Evolutionary conservation across 2,888 invertebrate species (phyloP), one percentile per base, ranked within the genome.

Genomic region (Synanthedon myopaeformis): DNA sequence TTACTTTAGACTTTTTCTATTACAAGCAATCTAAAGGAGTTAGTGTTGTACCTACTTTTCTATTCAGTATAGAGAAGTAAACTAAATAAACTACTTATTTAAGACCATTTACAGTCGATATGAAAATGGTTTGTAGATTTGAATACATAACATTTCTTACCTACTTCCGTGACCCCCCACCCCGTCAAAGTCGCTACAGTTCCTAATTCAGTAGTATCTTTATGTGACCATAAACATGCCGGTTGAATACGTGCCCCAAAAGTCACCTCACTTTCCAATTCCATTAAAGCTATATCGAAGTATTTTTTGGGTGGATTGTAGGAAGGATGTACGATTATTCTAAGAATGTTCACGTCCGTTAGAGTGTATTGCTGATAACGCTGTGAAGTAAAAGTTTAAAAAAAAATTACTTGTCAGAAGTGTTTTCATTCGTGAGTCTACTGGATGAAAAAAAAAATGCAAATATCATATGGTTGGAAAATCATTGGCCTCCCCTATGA

Each of bases 241-340:
- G 70, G 70, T 23, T 60, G 60, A 3, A 66, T 45, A 12, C 56
- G 49, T 6, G 56, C 52, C 12, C 54, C 54, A 42, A 68, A 65
- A 3, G 41, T 52, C 8, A 66, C 58, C 0, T 56, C 52, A 3
- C 42, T 49, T 3, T 49, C 42, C 11, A 72, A 35, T 54, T 67
- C 62, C 14, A 71, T 58, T 4, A 71, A 54, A 1, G 69, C 71
- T 42, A 70, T 67, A 42, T 71, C 71, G 51, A 57, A 60, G 54
- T 71, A 71, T 54, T 65, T 66, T 13, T 53, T 64, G 4, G 67
- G 67, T 0, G 67, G 8, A 1, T 51, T 52, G 51, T 65, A 71
- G 13, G 57, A 17, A 1, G 66, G 67, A 45, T 72, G 69, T 8
- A 54, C 49, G 10, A 65, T 59, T 41, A 70, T 62, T 41, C 41